Evolutionary conservation across 2,797 vertebrate genomes (phyloP).

Genomic region (Acanthis flammea): DNA sequence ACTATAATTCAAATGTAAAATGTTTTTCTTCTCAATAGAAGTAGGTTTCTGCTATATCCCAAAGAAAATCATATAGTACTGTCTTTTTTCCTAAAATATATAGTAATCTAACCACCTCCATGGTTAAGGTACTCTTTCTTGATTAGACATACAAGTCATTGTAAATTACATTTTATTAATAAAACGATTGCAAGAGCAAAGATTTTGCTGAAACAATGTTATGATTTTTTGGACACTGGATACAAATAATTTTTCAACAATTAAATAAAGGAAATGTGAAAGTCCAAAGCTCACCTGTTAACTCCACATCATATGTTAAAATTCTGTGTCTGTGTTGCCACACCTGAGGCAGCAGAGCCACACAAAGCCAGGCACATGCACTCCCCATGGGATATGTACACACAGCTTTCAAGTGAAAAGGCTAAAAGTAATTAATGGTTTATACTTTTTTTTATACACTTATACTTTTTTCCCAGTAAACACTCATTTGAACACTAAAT

Average conservation of each 20-base stretch:
- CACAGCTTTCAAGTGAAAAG: neutral
- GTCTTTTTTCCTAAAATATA: neutral
- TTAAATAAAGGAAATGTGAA: neutral
- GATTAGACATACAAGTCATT: neutral
- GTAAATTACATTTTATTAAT: neutral
- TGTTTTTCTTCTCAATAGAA: neutral
- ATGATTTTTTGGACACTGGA: neutral
- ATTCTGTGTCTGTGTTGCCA: fast-evolving
- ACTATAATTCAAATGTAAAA: neutral
- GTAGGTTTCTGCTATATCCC: neutral
- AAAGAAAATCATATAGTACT: neutral
- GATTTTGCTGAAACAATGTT: neutral
- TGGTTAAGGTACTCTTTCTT: neutral
- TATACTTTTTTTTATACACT: neutral
- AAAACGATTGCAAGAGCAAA: neutral
- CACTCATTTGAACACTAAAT: neutral
- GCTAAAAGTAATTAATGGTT: neutral
- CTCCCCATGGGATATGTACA: neutral
- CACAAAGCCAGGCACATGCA: neutral
- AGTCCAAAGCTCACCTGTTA: neutral
- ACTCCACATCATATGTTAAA: neutral
- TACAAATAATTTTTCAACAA: neutral
- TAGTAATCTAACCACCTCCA: neutral
- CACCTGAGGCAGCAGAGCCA: neutral
- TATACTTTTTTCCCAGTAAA: neutral